Evolutionary conservation across 1,140 invertebrate genomes (phyloP), one percentile per base, ranked within the genome.

Genomic region (Pteromalus puparum): DNA sequence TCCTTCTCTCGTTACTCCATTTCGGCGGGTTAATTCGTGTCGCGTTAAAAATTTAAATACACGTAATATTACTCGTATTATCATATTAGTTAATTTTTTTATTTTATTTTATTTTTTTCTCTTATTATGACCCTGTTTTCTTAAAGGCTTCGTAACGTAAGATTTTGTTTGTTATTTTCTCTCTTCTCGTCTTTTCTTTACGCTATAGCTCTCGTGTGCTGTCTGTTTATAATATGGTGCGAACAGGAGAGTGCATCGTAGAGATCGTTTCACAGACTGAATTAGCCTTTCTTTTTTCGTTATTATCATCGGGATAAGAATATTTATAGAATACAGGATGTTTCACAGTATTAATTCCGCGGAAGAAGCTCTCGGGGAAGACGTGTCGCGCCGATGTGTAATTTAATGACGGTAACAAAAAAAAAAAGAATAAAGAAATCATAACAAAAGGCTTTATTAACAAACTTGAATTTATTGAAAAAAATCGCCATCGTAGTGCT

Each of bases 81-180:
- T 61, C 53, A 61, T n/a, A n/a, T 61, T 61, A 61, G 53, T 61
- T 61, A 6, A 61, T 61, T 61, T 61, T 61, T 48, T 48, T 48
- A 53, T 53, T 53, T 18, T 21, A 5, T 9, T 5, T 12, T 48
- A 12, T 15, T 53, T 91, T 92, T 90, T 90, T 92, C 53, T 61
- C 89, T 92, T 91, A 88, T 91, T 91, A 91, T 92, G 90, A 92
- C 91, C 92, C 92, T 92, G 92, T 93, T 92, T 89, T 92, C 89
- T 86, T 92, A 89, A 93, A 92, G 91, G 91, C 92, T 93, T 93
- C 87, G 88, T 91, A 93, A 92, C 89, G 86, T 90, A 92, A 92
- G 87, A 92, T 89, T 87, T 86, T 46, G 26, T 42, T 68, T 46
- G 12, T 61, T 75, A 53, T 78, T 78, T 0, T 80, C 65, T 28